Evolutionary conservation across 1,140 invertebrate genomes (phyloP), one percentile per base, ranked within the genome.

Genomic region (Leptopilina boulardi): DNA sequence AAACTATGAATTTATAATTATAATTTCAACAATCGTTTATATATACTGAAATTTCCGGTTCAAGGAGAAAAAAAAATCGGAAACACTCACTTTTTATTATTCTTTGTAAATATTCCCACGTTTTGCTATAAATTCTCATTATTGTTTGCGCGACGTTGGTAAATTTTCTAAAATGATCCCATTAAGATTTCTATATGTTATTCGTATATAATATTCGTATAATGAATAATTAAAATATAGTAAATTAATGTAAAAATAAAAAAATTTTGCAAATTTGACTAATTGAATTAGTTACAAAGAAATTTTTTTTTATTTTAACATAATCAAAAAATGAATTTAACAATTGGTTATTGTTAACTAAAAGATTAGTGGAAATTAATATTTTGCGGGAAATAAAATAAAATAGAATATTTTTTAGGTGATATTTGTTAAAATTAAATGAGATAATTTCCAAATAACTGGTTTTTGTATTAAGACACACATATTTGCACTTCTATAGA

Each of bases 361-460:
- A n/a, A n/a, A n/a, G n/a, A n/a, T n/a, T n/a, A n/a, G n/a, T 42
- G 41, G 41, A 42, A 42, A 42, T 42, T 8, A 13, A 6, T 42
- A 11, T 42, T 42, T n/a, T 21, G 9, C 1, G 23, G n/a, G 18
- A 10, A 56, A 59, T 21, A 26, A 47, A 19, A 1, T 13, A 30
- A 11, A 47, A 18, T 23, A n/a, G n/a, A n/a, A n/a, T n/a, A n/a
- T n/a, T n/a, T n/a, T n/a, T n/a, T n/a, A n/a, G n/a, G n/a, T n/a
- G n/a, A n/a, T n/a, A n/a, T n/a, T n/a, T n/a, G n/a, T n/a, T 47
- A 10, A 21, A 66, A 75, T 13, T 54, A 30, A 38, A 30, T 19
- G 21, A 15, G 51, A 72, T 41, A 23, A 76, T 76, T 30, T 44
- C 23, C 38, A 71, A 34, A 23, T 42, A 34, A 70, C 66, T 47